These are phyloP conservation scores for Pterostichus madidus DNA, from an alignment of 2,888 invertebrate species.

Conservation along the genomic window DNA sequence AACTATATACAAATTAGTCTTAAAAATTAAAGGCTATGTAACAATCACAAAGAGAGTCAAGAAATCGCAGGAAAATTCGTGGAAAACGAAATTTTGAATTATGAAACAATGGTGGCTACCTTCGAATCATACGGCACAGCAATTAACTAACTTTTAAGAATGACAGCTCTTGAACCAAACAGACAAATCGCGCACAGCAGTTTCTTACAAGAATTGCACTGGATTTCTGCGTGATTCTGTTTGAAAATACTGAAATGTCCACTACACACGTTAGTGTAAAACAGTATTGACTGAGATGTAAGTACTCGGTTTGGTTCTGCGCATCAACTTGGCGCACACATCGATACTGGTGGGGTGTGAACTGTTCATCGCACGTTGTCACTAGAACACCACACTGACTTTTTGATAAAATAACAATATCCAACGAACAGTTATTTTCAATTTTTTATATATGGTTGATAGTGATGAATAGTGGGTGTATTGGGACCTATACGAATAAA, in stretches of 20 bases:
- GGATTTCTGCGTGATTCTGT: slow-evolving; percentile 45
- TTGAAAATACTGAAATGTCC: slow-evolving; percentile 48
- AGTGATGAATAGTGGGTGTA: slow-evolving; percentile 24
- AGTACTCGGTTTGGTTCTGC: slow-evolving; percentile 72
- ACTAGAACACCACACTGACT: slow-evolving; percentile 4
- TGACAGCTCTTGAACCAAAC: slow-evolving; percentile 31
- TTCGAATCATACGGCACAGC: slow-evolving; percentile 19
- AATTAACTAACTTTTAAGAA: slow-evolving; percentile 22
- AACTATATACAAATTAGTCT: slow-evolving; percentile 7
- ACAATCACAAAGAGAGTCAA: background rate
- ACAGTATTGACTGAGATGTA: slow-evolving; percentile 58
- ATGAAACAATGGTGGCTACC: slow-evolving; percentile 41
- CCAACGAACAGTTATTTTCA: slow-evolving; percentile 32
- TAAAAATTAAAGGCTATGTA: background rate
- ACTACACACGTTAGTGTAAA: slow-evolving; percentile 54
- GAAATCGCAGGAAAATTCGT: slow-evolving; percentile 3
- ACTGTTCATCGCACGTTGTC: slow-evolving; percentile 50
- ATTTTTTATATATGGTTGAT: slow-evolving; percentile 40
- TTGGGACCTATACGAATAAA: background rate
- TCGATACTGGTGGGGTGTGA: slow-evolving; percentile 73
- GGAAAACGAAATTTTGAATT: slow-evolving; percentile 21
- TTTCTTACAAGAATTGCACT: slow-evolving; percentile 31
- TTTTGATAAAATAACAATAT: slow-evolving; percentile 27
- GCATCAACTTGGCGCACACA: slow-evolving; percentile 75
- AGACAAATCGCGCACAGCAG: slow-evolving; percentile 34